Evolutionary conservation across 2,888 invertebrate genomes (phyloP).

Genomic region (Sarcophaga caerulescens): DNA sequence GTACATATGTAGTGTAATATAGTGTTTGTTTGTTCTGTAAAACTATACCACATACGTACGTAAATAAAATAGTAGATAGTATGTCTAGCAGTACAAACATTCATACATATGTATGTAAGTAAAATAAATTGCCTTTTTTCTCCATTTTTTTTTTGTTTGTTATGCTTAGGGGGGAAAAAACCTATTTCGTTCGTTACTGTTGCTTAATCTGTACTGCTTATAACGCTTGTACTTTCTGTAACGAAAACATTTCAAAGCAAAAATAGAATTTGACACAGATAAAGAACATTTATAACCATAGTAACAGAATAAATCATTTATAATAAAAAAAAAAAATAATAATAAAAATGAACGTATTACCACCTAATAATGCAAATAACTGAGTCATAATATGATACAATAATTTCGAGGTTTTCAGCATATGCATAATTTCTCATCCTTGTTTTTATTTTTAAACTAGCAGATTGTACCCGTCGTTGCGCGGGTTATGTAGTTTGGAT

Average conservation of each 20-base stretch:
- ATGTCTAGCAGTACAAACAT: background rate
- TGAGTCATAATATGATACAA: background rate
- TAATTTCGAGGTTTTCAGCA: no score
- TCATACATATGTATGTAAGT: background rate
- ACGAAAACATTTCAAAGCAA: constrained; percentile 7
- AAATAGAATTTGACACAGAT: constrained; percentile 59
- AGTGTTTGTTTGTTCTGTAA: background rate
- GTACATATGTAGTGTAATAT: background rate
- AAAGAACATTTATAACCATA: constrained; percentile 47
- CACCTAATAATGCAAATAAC: background rate
- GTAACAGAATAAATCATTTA: constrained; percentile 49
- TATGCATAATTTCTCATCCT: background rate
- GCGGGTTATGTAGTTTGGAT: no score
- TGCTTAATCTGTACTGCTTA: background rate
- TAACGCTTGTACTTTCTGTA: background rate
- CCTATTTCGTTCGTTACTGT: background rate
- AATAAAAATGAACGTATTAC: background rate
- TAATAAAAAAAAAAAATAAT: background rate
- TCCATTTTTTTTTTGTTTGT: background rate
- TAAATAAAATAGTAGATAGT: background rate
- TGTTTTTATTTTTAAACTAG: no score
- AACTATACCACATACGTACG: background rate
- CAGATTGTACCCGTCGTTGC: no score
- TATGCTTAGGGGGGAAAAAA: no score
- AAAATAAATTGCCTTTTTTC: background rate